phyloP scores from a whole-genome alignment of 2,888 invertebrate species.

The Cheilosia grossa region DNA sequence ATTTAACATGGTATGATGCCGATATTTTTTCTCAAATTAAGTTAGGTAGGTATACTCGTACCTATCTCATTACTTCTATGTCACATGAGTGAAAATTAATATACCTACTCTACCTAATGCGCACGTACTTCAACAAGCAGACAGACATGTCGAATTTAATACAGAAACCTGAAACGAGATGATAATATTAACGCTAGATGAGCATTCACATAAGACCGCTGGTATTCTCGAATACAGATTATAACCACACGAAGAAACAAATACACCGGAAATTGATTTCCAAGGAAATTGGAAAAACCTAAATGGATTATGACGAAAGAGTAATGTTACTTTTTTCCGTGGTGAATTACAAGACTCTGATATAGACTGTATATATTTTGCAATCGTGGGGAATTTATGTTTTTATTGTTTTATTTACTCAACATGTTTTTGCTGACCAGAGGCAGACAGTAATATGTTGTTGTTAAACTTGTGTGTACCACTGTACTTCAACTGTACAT shows the following conservation, averaged over 20 bases:
- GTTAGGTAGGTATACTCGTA: too few species aligned
- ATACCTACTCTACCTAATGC: neutral
- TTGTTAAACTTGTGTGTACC: too few species aligned
- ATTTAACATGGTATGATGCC: too few species aligned
- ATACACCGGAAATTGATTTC: conserved; percentile 60
- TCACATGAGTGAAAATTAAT: neutral
- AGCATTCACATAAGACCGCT: neutral
- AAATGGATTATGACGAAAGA: conserved; percentile 12
- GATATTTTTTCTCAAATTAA: too few species aligned
- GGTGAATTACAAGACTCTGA: too few species aligned
- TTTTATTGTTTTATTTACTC: too few species aligned
- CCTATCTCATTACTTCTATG: neutral
- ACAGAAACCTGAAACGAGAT: neutral
- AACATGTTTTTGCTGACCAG: too few species aligned
- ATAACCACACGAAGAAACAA: conserved; percentile 50
- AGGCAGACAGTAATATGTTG: too few species aligned
- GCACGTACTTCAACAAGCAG: neutral
- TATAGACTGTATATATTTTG: too few species aligned
- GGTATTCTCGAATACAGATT: neutral
- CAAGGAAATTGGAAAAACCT: conserved; percentile 55
- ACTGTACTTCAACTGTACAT: too few species aligned
- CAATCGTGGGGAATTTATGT: too few species aligned
- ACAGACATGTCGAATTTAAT: neutral
- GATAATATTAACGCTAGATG: conserved; percentile 4
- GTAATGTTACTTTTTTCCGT: neutral